Evolutionary conservation across 1,140 invertebrate genomes (phyloP).

Genomic region (Zaprionus gabonicus): DNA sequence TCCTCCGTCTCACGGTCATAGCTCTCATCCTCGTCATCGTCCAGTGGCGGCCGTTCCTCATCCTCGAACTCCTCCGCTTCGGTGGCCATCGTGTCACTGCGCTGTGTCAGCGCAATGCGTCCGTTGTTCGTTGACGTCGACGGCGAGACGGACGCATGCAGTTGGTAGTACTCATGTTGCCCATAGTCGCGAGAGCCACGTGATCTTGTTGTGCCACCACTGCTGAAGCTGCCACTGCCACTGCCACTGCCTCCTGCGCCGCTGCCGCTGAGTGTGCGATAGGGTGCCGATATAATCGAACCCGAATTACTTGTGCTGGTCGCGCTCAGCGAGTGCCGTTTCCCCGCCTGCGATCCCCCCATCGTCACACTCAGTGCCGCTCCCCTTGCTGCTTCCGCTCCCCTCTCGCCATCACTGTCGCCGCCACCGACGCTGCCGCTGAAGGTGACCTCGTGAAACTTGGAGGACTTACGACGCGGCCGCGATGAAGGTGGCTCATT

Average conservation of each 20-base stretch:
- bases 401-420: constrained; percentile 63
- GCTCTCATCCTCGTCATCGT: constrained; percentile 69
- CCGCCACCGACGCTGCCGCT: constrained; percentile 79
- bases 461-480: constrained; percentile 72
- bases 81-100: constrained; percentile 73
- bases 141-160: constrained; percentile 48
- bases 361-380: constrained; percentile 1
- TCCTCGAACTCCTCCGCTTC: constrained; percentile 75
- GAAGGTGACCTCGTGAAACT: constrained; percentile 79
- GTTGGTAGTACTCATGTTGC: constrained; percentile 58
- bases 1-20: constrained; percentile 81
- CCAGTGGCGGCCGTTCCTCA: constrained; percentile 58
- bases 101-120: constrained; percentile 39
- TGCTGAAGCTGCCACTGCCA: constrained; percentile 21
- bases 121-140: constrained; percentile 18
- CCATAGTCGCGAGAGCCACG: constrained; percentile 57
- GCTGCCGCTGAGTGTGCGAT: constrained; percentile 46
- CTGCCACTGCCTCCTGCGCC: constrained; percentile 11
- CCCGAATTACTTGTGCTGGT: constrained; percentile 64
- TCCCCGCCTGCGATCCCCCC: constrained; percentile 3
- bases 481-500: constrained; percentile 4
- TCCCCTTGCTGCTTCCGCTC: not conserved
- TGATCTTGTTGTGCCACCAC: constrained; percentile 21
- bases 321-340: constrained; percentile 64
- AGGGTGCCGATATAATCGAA: constrained; percentile 41